Evolutionary conservation across 35 echinoderm and acorn worm genomes (phyloP).

Genomic region (Holothuria glaberrima): DNA sequence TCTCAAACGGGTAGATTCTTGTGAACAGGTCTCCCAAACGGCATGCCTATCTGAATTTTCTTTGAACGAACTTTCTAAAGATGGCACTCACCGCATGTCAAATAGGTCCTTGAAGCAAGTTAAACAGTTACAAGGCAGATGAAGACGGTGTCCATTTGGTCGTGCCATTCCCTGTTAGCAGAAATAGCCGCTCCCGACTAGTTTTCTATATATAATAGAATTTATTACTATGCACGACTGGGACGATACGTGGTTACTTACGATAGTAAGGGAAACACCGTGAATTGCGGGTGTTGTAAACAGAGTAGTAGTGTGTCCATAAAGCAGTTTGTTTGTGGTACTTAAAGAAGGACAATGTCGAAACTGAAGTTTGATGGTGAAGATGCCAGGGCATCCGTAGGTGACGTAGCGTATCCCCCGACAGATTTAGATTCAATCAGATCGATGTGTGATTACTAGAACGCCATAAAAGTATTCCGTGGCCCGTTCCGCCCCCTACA

Average conservation of each 20-base stretch:
- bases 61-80: neutral
- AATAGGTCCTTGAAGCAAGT: neutral
- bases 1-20: constrained; percentile 27
- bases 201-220: constrained; percentile 6
- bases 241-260: constrained; percentile 17
- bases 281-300: constrained; percentile 35
- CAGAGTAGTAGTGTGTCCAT: constrained; percentile 7
- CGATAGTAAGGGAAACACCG: neutral
- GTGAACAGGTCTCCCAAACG: neutral
- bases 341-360: neutral
- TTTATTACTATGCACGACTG: constrained; percentile 19
- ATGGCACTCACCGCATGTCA: constrained; percentile 3
- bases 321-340: constrained; percentile 25
- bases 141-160: neutral
- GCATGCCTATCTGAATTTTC: neutral
- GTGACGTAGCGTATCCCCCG: constrained; percentile 15
- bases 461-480: constrained; percentile 23
- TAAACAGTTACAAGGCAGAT: neutral
- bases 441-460: constrained; percentile 15
- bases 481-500: constrained; percentile 1
- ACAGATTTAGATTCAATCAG: neutral
- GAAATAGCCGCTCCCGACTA: neutral
- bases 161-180: constrained; percentile 2
- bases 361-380: neutral
- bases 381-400: neutral